phyloP scores from a whole-genome alignment of 2,888 invertebrate species.

The Polydrusus pterygomalis region DNA sequence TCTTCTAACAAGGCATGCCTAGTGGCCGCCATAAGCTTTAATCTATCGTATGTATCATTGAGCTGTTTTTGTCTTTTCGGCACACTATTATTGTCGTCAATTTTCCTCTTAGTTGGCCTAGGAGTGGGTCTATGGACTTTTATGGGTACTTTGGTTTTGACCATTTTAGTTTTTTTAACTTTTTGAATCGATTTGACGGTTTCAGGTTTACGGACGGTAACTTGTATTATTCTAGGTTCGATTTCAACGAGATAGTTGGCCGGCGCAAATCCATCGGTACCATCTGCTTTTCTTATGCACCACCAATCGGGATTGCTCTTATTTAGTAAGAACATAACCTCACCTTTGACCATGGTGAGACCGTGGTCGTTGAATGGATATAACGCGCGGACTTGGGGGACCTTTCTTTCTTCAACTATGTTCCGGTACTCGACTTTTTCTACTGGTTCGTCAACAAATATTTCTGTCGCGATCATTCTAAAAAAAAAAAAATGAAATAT shows the following conservation, averaged over 20 bases:
- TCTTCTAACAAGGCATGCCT: slow-evolving; percentile 92
- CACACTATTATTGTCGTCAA: slow-evolving; percentile 83
- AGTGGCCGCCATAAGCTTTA: slow-evolving; percentile 85
- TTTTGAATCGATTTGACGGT: slow-evolving; percentile 88
- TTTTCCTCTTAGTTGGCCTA: slow-evolving; percentile 69
- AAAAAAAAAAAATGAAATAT: slow-evolving; percentile 51
- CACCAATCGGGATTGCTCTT: slow-evolving; percentile 99
- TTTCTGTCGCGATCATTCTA: slow-evolving; percentile 88
- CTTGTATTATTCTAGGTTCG: slow-evolving; percentile 89
- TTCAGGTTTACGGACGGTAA: slow-evolving; percentile 90
- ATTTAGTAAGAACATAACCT: slow-evolving; percentile 89
- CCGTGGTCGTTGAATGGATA: slow-evolving; percentile 96
- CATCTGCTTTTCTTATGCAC: slow-evolving; percentile 95
- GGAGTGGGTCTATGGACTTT: slow-evolving; percentile 73
- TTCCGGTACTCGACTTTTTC: slow-evolving; percentile 89
- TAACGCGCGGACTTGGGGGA: slow-evolving; percentile 90
- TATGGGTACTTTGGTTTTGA: slow-evolving; percentile 89
- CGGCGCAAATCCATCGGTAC: slow-evolving; percentile 97
- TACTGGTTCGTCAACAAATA: slow-evolving; percentile 93
- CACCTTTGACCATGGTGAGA: slow-evolving; percentile 91
- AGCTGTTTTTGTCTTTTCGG: slow-evolving; percentile 87
- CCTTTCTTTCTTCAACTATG: slow-evolving; percentile 89
- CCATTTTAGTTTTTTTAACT: slow-evolving; percentile 92
- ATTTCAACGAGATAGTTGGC: slow-evolving; percentile 96
- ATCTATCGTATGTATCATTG: slow-evolving; percentile 86